phyloP scores from a whole-genome alignment of 2,888 invertebrate genomes.

The Erpobdella octoculata region DNA sequence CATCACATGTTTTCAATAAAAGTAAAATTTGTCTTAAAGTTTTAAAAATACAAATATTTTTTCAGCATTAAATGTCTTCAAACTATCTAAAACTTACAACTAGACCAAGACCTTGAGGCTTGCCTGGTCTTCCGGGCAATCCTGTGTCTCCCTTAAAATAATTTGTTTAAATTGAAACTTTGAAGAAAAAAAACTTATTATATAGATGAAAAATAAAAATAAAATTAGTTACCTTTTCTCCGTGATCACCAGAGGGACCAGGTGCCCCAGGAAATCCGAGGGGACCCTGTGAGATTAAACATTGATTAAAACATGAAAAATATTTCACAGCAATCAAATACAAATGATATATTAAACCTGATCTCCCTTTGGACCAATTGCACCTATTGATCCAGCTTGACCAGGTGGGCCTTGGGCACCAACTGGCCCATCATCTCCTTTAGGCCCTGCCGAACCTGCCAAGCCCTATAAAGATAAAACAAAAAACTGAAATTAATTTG shows the following conservation, averaged over 20 bases:
- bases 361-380: slow-evolving; percentile 57
- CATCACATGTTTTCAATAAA: no score
- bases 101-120: slow-evolving; percentile 42
- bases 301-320: background rate
- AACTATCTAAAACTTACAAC: slow-evolving; percentile 27
- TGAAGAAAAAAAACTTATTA: background rate
- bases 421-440: slow-evolving; percentile 56
- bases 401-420: slow-evolving; percentile 56
- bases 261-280: slow-evolving; percentile 75
- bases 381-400: slow-evolving; percentile 66
- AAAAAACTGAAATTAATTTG: background rate
- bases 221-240: slow-evolving; percentile 62
- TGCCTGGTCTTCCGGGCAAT: slow-evolving; percentile 39
- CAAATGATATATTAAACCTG: slow-evolving; percentile 34
- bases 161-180: background rate
- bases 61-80: no score
- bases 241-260: slow-evolving; percentile 71
- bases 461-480: slow-evolving; percentile 46
- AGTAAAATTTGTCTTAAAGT: no score
- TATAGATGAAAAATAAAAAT: slow-evolving; percentile 28
- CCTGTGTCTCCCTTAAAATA: slow-evolving; percentile 33
- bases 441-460: slow-evolving; percentile 65
- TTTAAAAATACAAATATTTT: no score
- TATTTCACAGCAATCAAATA: slow-evolving; percentile 5
- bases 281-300: slow-evolving; percentile 61